phyloP scores from a whole-genome alignment of 2,113 vertebrate species.

The Litocranius walleri region DNA sequence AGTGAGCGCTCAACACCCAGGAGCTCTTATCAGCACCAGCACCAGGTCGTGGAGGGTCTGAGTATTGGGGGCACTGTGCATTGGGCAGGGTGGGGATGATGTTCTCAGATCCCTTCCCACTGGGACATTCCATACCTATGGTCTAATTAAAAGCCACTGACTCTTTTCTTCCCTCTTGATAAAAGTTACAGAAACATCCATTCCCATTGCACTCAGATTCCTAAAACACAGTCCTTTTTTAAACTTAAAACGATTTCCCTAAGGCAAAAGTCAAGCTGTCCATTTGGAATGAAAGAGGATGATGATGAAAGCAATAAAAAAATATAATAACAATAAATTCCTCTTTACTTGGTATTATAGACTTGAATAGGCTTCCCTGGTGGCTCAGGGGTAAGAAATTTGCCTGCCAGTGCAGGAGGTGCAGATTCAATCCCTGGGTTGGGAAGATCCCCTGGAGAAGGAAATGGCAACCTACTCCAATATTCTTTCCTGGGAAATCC shows the following conservation, averaged over 20 bases:
- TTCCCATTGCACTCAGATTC: not conserved
- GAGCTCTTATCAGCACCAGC: fast-evolving
- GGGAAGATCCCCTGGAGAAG: not conserved
- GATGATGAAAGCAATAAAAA: not conserved
- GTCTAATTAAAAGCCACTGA: not conserved
- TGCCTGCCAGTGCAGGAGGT: not conserved
- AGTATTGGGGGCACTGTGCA: fast-evolving
- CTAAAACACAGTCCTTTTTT: not conserved
- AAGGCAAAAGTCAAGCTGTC: not conserved
- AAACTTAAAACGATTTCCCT: not conserved
- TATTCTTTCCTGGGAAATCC: not conserved
- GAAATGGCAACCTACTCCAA: not conserved
- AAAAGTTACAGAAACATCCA: not conserved
- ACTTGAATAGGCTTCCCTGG: not conserved
- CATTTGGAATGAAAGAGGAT: not conserved
- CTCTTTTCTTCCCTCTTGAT: not conserved
- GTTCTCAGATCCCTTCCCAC: fast-evolving
- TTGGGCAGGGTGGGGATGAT: not conserved
- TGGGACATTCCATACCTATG: too few species aligned
- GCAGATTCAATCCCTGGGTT: not conserved
- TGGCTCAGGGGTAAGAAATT: not conserved
- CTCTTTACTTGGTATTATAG: fast-evolving
- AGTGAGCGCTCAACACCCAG: fast-evolving
- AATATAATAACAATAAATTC: not conserved
- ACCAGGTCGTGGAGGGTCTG: fast-evolving